A percentile compares a stretch with the other conserved stretches of the same genome.
Evolutionary conservation across 2,797 vertebrate genomes (phyloP).

Genomic region (Scarus forsteni): DNA sequence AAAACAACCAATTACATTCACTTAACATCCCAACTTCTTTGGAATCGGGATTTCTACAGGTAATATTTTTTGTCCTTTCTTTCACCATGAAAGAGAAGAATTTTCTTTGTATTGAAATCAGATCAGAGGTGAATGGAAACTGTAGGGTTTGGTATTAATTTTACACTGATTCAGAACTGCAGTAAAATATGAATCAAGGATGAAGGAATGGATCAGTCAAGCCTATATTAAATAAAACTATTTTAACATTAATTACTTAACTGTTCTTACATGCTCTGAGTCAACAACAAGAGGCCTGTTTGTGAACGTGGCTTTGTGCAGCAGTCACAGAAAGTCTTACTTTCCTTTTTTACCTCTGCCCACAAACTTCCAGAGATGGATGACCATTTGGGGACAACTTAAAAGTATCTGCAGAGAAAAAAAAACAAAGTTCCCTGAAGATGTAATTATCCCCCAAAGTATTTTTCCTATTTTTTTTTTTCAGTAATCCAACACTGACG

Average conservation of each 20-base stretch:
- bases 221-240: background rate
- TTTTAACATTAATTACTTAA: background rate
- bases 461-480: constrained; percentile 23
- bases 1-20: no score
- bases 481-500: constrained; percentile 36
- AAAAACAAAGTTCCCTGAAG: constrained; percentile 43
- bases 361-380: constrained; percentile 17
- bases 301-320: constrained; percentile 1
- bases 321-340: background rate
- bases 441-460: constrained; percentile 36
- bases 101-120: no score
- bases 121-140: no score
- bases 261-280: background rate
- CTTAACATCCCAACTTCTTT: no score
- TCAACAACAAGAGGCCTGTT: constrained; percentile 18
- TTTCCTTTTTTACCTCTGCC: background rate
- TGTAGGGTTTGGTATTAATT: background rate
- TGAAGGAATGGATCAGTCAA: background rate
- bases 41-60: no score
- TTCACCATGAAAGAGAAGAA: background rate
- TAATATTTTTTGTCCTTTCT: no score
- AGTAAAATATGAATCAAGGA: background rate
- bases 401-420: constrained; percentile 18
- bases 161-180: background rate
- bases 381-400: constrained; percentile 10